Conservation (phyloP, 2,113 vertebrate species). For the Neotoma lepida region DNA sequence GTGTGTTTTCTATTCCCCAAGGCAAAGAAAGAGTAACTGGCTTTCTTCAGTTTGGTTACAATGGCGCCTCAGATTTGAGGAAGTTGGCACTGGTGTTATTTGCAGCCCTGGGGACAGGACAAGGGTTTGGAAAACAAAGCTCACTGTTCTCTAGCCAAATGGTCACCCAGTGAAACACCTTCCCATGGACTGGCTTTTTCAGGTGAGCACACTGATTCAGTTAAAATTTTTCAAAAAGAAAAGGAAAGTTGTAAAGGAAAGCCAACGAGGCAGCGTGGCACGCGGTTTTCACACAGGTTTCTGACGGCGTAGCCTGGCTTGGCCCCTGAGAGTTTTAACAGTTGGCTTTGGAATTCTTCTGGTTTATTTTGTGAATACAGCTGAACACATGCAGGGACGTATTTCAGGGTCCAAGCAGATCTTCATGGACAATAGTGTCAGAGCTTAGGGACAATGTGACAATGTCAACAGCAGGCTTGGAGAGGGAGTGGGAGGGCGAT, state of each 20-base stretch:
- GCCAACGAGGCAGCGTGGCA: not conserved
- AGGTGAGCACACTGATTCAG: constrained; percentile 27
- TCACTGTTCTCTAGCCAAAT: constrained; percentile 57
- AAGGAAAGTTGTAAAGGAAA: not conserved
- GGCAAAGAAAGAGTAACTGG: constrained; percentile 61
- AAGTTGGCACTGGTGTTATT: constrained; percentile 59
- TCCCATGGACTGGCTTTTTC: not conserved
- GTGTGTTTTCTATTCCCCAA: not conserved
- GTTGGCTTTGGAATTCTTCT: not conserved
- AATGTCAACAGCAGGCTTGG: not conserved
- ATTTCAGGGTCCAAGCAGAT: not conserved
- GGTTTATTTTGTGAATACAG: not conserved
- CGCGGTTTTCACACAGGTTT: not conserved
- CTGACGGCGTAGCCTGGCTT: not conserved
- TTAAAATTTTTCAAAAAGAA: not conserved
- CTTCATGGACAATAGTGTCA: not conserved
- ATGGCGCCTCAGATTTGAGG: constrained; percentile 67
- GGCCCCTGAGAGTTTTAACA: not conserved
- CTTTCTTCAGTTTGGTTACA: constrained; percentile 61
- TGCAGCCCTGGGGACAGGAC: constrained; percentile 50
- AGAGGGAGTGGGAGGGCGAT: accelerated
- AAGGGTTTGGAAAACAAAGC: constrained; percentile 62
- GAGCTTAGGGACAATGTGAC: not conserved
- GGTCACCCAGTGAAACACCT: constrained; percentile 52
- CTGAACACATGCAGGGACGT: not conserved